A percentile compares a stretch with the other conserved stretches of the same genome.
Conservation (phyloP, 1,140 invertebrate genomes). For the Trialeurodes vaporariorum region DNA sequence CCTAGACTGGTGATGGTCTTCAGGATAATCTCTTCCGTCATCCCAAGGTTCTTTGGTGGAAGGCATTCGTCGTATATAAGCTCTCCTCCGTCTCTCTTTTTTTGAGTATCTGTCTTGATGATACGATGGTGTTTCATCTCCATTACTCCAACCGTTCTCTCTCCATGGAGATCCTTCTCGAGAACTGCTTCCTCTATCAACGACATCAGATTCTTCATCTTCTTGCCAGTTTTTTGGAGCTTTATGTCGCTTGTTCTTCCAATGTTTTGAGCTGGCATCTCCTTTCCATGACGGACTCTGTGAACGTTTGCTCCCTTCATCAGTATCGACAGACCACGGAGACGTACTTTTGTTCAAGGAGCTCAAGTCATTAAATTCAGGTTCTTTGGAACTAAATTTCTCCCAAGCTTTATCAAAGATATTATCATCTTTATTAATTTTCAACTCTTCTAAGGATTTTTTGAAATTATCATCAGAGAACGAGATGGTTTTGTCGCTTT, state of each 20-base stretch:
- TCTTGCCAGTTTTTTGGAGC: constrained; percentile 21
- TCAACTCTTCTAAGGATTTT: constrained; percentile 1
- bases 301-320: constrained; percentile 25
- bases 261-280: constrained; percentile 32
- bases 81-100: neutral
- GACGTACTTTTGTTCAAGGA: constrained; percentile 37
- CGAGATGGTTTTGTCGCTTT: neutral
- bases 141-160: constrained; percentile 33
- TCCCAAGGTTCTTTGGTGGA: constrained; percentile 3
- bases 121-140: constrained; percentile 22
- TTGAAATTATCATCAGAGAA: neutral
- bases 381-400: constrained; percentile 12
- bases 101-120: constrained; percentile 26
- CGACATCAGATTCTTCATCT: constrained; percentile 26
- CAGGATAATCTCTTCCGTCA: constrained; percentile 9
- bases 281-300: constrained; percentile 21
- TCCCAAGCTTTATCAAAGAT: constrained; percentile 7
- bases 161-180: constrained; percentile 26
- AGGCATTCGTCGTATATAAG: constrained; percentile 3
- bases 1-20: constrained; percentile 13
- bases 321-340: constrained; percentile 63
- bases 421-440: constrained; percentile 9
- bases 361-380: neutral
- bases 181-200: constrained; percentile 23
- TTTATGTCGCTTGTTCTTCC: constrained; percentile 25